phyloP scores from a whole-genome alignment of 2,888 invertebrate species.

The Ramazzottius varieornatus region DNA sequence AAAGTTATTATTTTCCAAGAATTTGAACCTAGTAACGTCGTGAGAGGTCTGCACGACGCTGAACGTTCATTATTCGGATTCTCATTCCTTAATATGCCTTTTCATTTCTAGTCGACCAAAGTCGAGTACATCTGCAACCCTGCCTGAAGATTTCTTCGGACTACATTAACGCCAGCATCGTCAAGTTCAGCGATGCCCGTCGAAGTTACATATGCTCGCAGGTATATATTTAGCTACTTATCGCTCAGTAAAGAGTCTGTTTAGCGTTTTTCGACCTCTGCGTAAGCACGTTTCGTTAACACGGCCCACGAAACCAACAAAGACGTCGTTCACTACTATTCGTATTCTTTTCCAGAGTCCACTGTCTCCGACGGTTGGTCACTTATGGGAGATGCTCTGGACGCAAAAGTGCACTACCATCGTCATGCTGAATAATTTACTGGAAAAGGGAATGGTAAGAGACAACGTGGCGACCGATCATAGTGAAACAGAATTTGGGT shows the following conservation, averaged over 20 bases:
- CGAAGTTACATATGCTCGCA: background rate
- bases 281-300: no score
- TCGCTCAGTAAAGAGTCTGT: background rate
- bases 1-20: background rate
- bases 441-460: background rate
- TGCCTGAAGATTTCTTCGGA: background rate
- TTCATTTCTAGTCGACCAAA: background rate
- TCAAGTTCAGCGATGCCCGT: background rate
- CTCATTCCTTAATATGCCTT: background rate
- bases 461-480: no score
- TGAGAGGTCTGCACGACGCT: no score
- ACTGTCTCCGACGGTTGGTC: background rate
- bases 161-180: background rate
- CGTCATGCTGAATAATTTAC: background rate
- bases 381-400: constrained; percentile 1
- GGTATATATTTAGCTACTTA: background rate
- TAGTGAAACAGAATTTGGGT: no score
- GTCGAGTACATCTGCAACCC: background rate
- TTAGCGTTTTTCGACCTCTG: background rate
- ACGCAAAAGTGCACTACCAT: background rate
- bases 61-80: background rate
- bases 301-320: no score
- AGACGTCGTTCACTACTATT: background rate
- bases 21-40: background rate
- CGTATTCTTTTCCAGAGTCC: background rate